These are phyloP conservation scores for Neoascia interrupta DNA, from an alignment of 2,888 invertebrate species.

Conservation along the genomic window DNA sequence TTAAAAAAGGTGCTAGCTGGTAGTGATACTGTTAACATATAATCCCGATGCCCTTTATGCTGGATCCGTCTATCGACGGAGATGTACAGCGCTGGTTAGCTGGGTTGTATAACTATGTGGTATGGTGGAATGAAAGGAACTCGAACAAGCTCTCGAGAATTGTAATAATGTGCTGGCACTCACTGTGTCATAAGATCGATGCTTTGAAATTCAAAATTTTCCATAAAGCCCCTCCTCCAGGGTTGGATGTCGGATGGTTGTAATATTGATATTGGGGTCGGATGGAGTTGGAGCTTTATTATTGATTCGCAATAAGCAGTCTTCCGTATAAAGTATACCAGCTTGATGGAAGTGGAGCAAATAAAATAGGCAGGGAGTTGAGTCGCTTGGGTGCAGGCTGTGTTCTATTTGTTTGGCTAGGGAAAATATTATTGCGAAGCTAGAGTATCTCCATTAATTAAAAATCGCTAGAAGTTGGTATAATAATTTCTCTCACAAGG, in stretches of 20 bases:
- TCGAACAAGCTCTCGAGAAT: conserved; percentile 64
- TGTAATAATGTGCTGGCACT: conserved; percentile 67
- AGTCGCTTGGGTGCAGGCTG: conserved; percentile 11
- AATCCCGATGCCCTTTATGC: conserved; percentile 53
- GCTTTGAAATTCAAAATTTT: conserved; percentile 59
- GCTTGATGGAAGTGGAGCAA: conserved; percentile 1
- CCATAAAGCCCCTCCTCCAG: conserved; percentile 23
- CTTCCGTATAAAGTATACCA: not conserved
- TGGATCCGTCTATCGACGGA: conserved; percentile 40
- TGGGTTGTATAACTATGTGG: conserved; percentile 57
- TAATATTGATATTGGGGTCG: conserved; percentile 37
- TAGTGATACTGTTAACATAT: conserved; percentile 40
- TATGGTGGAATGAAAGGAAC: conserved; percentile 46
- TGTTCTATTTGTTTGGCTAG: conserved; percentile 38
- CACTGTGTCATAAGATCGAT: conserved; percentile 59
- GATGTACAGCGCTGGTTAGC: conserved; percentile 59
- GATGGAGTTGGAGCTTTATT: not conserved
- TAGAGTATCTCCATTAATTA: conserved; percentile 21
- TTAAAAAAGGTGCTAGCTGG: conserved; percentile 41
- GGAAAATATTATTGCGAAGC: conserved; percentile 32
- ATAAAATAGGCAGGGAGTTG: conserved; percentile 28
- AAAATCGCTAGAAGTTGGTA: too few relatives aligned
- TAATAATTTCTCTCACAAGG: too few relatives aligned
- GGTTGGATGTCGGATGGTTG: conserved; percentile 21
- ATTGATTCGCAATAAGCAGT: conserved; percentile 47